Base-by-base conservation (phyloP, 2,113 vertebrate species). In the Apistogramma diplotaenia region DNA sequence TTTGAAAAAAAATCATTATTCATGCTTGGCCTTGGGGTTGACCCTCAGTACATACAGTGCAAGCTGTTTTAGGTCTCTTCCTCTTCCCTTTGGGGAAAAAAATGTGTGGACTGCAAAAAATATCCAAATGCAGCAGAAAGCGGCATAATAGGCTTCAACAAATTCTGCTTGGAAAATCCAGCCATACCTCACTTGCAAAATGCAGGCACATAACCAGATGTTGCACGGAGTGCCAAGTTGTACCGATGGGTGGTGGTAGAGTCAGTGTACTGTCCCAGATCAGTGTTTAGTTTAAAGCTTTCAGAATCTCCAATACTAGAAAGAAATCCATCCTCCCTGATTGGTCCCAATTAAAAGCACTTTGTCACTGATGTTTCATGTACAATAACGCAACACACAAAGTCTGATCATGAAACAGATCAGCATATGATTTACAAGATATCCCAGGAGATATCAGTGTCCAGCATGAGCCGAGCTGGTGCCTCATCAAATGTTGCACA, bases 401-500 rank as follows among this genome's bases (percentile, higher is more conserved):
- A 72, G 29, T 72, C 27, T 35, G 61, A 53, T 49, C 49, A 83
- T 85, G 76, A 83, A 53, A 65, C 21, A 57, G 61, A 79, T 85
- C 56, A 78, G 77, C 67, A 72, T 81, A 71, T 37, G 9, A 83
- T 78, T 72, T 65, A 59, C 60, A 81, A 75, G 33, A 54, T 6
- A 59, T 78, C 84, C 56, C 70, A 27, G 40, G 71, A 71, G 85
- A 81, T 51, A 78, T 73, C 54, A n/a, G 71, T 46, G 62, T 74
- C 76, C 79, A 65, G 11, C 84, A 7, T n/a, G 59, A 40, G 85
- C 67, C 65, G 23, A 76, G 74, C 3, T 40, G 29, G 71, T 62
- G 59, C 62, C 78, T 79, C 33, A 10, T 80, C 77, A 73, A 72
- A 87, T 85, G 75, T 9, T 74, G 81, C 37, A 61, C 72, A 73